phyloP scores from a whole-genome alignment of 2,888 invertebrate genomes.

The Brachycybe producta region DNA sequence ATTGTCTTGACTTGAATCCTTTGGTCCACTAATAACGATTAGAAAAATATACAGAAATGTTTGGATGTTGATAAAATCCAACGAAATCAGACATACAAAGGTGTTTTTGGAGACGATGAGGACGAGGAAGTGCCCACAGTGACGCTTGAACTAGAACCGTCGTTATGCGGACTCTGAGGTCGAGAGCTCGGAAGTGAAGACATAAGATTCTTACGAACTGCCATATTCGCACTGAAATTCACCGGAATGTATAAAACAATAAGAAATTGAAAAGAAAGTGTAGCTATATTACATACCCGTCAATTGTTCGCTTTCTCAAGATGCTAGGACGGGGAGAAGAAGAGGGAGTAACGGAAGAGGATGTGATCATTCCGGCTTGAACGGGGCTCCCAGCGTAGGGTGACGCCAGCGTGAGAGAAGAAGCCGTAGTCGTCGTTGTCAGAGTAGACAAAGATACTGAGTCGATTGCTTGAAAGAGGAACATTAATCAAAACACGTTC shows the following conservation, averaged over 20 bases:
- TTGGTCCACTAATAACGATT: background rate
- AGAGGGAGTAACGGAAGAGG: slow-evolving; percentile 32
- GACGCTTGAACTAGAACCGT: background rate
- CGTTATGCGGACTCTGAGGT: slow-evolving; percentile 12
- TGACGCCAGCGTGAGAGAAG: background rate
- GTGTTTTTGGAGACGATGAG: slow-evolving; percentile 1
- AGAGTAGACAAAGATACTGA: background rate
- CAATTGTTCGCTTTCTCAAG: slow-evolving; percentile 72
- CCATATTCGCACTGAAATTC: slow-evolving; percentile 39
- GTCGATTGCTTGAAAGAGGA: background rate
- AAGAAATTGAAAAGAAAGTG: slow-evolving; percentile 18
- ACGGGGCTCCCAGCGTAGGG: background rate
- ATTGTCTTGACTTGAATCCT: slow-evolving; percentile 16
- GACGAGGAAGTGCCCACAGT: background rate
- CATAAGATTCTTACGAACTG: slow-evolving; percentile 42
- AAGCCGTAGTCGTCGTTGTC: background rate
- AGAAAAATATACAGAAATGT: background rate
- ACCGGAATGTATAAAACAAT: slow-evolving; percentile 37
- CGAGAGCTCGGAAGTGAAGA: slow-evolving; percentile 30
- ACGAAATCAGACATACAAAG: background rate
- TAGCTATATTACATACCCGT: slow-evolving; percentile 43
- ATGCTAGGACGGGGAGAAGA: slow-evolving; percentile 68
- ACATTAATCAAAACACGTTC: background rate
- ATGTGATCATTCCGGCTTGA: slow-evolving; percentile 5
- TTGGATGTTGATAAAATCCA: background rate